These are phyloP conservation scores for Zaprionus africanus DNA, from an alignment of 1,140 invertebrate genomes.

Conservation along the genomic window DNA sequence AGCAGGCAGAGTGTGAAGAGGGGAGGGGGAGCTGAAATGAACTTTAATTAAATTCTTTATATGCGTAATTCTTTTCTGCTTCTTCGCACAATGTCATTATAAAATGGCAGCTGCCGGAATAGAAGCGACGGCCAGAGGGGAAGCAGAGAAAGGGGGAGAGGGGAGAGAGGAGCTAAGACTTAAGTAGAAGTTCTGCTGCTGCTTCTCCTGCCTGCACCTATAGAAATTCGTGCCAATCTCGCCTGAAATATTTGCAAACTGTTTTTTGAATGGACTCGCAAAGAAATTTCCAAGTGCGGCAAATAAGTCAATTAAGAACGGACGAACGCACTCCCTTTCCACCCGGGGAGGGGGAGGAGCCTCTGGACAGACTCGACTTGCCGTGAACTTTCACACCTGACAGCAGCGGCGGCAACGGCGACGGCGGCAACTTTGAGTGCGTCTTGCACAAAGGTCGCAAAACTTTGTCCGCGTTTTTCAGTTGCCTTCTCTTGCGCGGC, in stretches of 20 bases:
- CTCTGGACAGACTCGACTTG: conserved; percentile 22
- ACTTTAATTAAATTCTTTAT: conserved; percentile 81
- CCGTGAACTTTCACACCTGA: conserved; percentile 68
- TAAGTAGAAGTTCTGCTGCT: background rate
- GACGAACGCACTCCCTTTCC: conserved; percentile 35
- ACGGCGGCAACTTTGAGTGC: conserved; percentile 57
- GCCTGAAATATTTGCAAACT: conserved; percentile 1
- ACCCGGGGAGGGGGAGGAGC: background rate
- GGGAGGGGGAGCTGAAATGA: conserved; percentile 49
- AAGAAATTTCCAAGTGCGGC: conserved; percentile 21
- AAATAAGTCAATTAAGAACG: conserved; percentile 72
- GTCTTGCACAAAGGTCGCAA: conserved; percentile 61
- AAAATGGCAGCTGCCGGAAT: conserved; percentile 48
- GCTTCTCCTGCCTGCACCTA: background rate
- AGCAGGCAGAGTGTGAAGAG: background rate
- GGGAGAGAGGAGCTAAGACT: background rate
- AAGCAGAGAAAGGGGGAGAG: background rate
- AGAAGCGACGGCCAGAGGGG: conserved; percentile 9
- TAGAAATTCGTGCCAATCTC: background rate
- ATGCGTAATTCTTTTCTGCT: conserved; percentile 60
- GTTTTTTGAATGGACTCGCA: conserved; percentile 20
- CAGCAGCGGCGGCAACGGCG: background rate
- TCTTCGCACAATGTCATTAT: conserved; percentile 54
- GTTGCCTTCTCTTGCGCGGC: conserved; percentile 7
- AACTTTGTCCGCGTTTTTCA: conserved; percentile 49